phyloP scores from a whole-genome alignment of 2,113 vertebrate genomes.

The Pongo abelii region DNA sequence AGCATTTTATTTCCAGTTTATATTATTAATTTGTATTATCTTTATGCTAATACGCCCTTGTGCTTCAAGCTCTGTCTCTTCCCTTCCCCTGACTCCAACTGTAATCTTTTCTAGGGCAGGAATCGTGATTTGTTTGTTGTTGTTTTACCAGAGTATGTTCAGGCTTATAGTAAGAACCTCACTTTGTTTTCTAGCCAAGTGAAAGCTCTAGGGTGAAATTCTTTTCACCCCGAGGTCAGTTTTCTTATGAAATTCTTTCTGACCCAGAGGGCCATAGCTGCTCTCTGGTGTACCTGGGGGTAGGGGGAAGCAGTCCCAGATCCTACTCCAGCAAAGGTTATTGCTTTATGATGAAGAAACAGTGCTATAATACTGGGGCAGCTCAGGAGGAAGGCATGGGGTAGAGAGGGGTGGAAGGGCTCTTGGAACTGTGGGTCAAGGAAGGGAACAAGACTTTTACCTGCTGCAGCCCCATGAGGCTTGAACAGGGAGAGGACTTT shows the following conservation, averaged over 20 bases:
- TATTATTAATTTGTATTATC: conserved; percentile 2
- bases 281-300: not conserved
- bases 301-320: not conserved
- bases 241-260: conserved; percentile 54
- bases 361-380: not conserved
- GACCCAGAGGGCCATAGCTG: not conserved
- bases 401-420: not conserved
- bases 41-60: not conserved
- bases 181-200: conserved; percentile 48
- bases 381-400: not conserved
- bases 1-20: not conserved
- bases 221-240: conserved; percentile 43
- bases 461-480: not conserved
- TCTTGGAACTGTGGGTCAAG: not conserved
- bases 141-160: conserved; percentile 43
- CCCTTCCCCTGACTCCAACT: not conserved
- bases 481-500: not conserved
- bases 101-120: not conserved
- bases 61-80: not conserved
- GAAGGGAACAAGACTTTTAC: not conserved
- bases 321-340: not conserved
- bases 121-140: not conserved
- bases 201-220: conserved; percentile 17
- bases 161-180: not conserved
- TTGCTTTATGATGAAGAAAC: not conserved